These are phyloP conservation scores for Melanotaenia boesemani DNA, from an alignment of 2,797 vertebrate genomes.

Conservation along the genomic window DNA sequence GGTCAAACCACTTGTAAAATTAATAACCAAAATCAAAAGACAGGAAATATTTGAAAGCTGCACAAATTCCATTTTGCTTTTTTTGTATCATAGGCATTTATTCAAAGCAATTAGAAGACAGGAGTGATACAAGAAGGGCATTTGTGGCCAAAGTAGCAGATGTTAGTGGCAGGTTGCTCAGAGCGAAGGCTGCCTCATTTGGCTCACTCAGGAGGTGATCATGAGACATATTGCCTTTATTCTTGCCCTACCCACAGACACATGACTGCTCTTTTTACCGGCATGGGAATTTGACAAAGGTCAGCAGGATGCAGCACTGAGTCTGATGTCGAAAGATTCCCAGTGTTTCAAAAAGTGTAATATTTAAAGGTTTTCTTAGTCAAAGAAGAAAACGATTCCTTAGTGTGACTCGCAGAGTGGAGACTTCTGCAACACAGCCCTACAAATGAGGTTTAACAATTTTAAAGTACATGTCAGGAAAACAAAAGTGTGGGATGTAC, in stretches of 20 bases:
- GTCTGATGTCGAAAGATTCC: slow-evolving; percentile 15
- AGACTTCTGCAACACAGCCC: slow-evolving; percentile 11
- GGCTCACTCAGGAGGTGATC: slow-evolving; percentile 75
- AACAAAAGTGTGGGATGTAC: slow-evolving; percentile 35
- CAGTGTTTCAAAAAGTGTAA: slow-evolving; percentile 4
- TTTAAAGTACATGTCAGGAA: slow-evolving; percentile 1
- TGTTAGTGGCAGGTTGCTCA: slow-evolving; percentile 79
- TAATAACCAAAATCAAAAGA: slow-evolving; percentile 5
- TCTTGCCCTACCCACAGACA: slow-evolving; percentile 51
- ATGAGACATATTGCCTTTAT: slow-evolving; percentile 74
- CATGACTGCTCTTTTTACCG: slow-evolving; percentile 43
- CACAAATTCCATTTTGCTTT: not conserved
- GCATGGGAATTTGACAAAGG: slow-evolving; percentile 42
- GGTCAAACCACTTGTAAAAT: not conserved
- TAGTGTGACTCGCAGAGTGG: slow-evolving; percentile 36
- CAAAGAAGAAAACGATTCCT: slow-evolving; percentile 25
- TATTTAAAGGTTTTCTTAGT: slow-evolving; percentile 1
- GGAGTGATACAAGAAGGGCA: slow-evolving; percentile 44
- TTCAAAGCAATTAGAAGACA: slow-evolving; percentile 24
- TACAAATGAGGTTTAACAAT: slow-evolving; percentile 7
- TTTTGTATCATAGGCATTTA: not conserved
- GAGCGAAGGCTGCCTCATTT: slow-evolving; percentile 75
- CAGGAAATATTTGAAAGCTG: slow-evolving; percentile 5
- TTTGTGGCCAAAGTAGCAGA: slow-evolving; percentile 74
- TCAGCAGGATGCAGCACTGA: slow-evolving; percentile 29